Evolutionary conservation across 2,113 vertebrate species (phyloP).

Genomic region (Rhynchomys soricoides): DNA sequence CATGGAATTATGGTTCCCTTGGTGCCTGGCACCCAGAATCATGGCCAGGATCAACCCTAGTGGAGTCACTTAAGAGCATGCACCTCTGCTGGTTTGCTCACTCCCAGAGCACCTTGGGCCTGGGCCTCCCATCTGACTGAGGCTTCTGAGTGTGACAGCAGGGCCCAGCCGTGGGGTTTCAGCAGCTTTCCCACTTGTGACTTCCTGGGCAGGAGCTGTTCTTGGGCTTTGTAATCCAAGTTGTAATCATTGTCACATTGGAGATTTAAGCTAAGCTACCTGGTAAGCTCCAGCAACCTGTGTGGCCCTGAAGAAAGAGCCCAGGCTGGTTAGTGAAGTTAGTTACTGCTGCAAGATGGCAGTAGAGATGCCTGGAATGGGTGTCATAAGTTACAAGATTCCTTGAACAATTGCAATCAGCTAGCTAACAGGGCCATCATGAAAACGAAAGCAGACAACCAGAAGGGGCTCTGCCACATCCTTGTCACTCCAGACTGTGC

Average conservation of each 20-base stretch:
- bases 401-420: not conserved
- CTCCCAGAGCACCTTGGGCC: not conserved
- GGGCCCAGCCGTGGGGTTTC: not conserved
- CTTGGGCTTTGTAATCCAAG: not conserved
- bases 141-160: not conserved
- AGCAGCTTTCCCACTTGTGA: not conserved
- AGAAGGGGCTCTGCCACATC: not conserved
- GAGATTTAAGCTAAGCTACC: not conserved
- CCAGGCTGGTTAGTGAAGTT: not conserved
- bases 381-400: not conserved
- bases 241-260: not conserved
- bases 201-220: not conserved
- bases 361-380: not conserved
- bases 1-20: not conserved
- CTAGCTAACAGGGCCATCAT: too few species aligned
- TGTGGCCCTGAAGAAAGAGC: not conserved
- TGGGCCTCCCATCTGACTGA: not conserved
- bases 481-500: not conserved
- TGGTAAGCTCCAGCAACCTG: not conserved
- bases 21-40: not conserved
- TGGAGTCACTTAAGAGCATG: not conserved
- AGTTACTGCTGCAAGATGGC: not conserved
- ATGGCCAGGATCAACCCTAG: not conserved
- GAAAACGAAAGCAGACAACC: not conserved
- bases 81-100: fast-evolving